phyloP scores from a whole-genome alignment of 2,888 invertebrate species.

The Lycaena phlaeas region DNA sequence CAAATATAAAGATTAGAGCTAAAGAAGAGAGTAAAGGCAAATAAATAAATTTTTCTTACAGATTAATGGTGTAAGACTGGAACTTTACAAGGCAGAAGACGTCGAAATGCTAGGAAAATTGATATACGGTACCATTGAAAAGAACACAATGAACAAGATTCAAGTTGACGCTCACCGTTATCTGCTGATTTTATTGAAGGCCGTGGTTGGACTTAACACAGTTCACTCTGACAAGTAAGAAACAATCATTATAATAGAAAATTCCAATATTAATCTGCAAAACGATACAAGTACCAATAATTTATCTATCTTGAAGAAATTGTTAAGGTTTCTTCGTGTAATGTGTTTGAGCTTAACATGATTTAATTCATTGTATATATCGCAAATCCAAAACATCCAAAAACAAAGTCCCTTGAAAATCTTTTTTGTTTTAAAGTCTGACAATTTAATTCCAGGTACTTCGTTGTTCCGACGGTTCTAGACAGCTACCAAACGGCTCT shows the following conservation, averaged over 20 bases:
- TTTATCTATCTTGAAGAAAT: no score
- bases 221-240: slow-evolving; percentile 46
- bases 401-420: no score
- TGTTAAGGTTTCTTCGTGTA: no score
- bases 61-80: slow-evolving; percentile 48
- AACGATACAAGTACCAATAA: no score
- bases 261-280: no score
- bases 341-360: no score
- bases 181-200: slow-evolving; percentile 68
- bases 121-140: slow-evolving; percentile 57
- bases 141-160: slow-evolving; percentile 38
- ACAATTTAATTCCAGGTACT: slow-evolving; percentile 42
- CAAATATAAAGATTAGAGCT: no score
- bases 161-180: slow-evolving; percentile 66
- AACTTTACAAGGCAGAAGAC: slow-evolving; percentile 57
- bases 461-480: slow-evolving; percentile 70
- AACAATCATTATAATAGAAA: no score
- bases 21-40: no score
- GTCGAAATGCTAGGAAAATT: slow-evolving; percentile 68
- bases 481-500: slow-evolving; percentile 77
- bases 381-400: no score
- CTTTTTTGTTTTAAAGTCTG: no score
- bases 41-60: slow-evolving; percentile 25
- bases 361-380: no score
- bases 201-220: slow-evolving; percentile 51